Evolutionary conservation across 2,113 vertebrate species (phyloP), one percentile per base, ranked within the genome.

Genomic region (Aplodontia rufa): DNA sequence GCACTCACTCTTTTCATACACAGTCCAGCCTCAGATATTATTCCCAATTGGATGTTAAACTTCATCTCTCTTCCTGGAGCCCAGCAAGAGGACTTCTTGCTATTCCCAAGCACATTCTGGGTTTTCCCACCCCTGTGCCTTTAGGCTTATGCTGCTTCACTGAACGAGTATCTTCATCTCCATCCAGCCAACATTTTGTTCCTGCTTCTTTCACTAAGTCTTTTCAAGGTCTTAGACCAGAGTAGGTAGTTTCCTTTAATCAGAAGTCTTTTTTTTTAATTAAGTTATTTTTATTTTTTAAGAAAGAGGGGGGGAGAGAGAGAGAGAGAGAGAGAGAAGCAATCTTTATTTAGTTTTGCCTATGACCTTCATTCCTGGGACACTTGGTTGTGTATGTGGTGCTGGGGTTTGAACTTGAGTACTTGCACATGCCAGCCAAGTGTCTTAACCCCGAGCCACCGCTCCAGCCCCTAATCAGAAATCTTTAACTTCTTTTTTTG

Each of bases 261-360:
- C 80, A 89, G 14, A 92, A 74, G 30, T 87, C 69, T 91, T 80
- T 87, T n/a, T n/a, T n/a, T n/a, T n/a, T n/a, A n/a, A n/a, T n/a
- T n/a, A n/a, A n/a, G n/a, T n/a, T n/a, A n/a, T n/a, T n/a, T n/a
- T n/a, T n/a, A n/a, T n/a, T n/a, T n/a, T n/a, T n/a, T n/a, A n/a
- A n/a, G n/a, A n/a, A n/a, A n/a, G n/a, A n/a, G n/a, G n/a, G n/a
- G n/a, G n/a, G n/a, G n/a, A n/a, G n/a, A n/a, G n/a, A n/a, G n/a
- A n/a, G n/a, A n/a, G n/a, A n/a, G n/a, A n/a, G n/a, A n/a, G n/a
- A n/a, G n/a, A n/a, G n/a, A n/a, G n/a, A n/a, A n/a, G n/a, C n/a
- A n/a, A n/a, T n/a, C n/a, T n/a, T n/a, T n/a, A n/a, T n/a, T n/a
- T n/a, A n/a, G n/a, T n/a, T n/a, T n/a, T n/a, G n/a, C n/a, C n/a